Evolutionary conservation across 1,140 invertebrate species (phyloP), one percentile per base, ranked within the genome.

Genomic region (Magallana ariakensis): DNA sequence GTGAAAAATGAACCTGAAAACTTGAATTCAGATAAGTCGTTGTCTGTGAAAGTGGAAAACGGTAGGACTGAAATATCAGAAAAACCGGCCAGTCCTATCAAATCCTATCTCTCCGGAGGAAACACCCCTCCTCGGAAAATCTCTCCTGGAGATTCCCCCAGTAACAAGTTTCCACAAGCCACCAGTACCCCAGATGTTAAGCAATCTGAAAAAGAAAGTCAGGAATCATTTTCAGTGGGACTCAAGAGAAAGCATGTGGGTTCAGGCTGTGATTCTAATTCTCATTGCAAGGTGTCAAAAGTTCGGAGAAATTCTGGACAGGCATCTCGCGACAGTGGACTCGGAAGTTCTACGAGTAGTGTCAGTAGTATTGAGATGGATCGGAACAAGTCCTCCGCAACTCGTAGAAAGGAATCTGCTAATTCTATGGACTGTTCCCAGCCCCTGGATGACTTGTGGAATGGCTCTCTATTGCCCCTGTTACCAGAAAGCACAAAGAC

Each of bases 391-490:
- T 57, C 82, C 1, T 33, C 33, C 33, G 33, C 33, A 3, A 19
- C 55, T 58, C 53, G 26, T 2, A 83, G 57, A 46, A 58, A 83
- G 57, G 62, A 88, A 26, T 60, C 55, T 0, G n/a, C 57, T 80
- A 80, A 86, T 60, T 80, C 84, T 46, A 81, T 60, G 53, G 87
- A 88, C n/a, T 87, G 86, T 60, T 55, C 89, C 46, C 86, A 88
- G n/a, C 89, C 89, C 7, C 80, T 90, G 46, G 87, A 89, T 80
- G 88, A 90, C 46, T 75, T 90, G 33, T 84, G 86, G 62, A 89
- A 75, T 86, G 87, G 87, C 84, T 90, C 89, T 16, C 57, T 90
- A 1, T 84, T 90, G 57, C 87, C 87, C 10, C 70, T 89, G 80
- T 66, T 89, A 66, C 89, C 89, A 82, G 87, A 90, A 57, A 87